Percentiles rank a stretch among this genome's conserved stretches.
phyloP scores from a whole-genome alignment of 1,140 invertebrate genomes.

The Latrodectus geometricus region DNA sequence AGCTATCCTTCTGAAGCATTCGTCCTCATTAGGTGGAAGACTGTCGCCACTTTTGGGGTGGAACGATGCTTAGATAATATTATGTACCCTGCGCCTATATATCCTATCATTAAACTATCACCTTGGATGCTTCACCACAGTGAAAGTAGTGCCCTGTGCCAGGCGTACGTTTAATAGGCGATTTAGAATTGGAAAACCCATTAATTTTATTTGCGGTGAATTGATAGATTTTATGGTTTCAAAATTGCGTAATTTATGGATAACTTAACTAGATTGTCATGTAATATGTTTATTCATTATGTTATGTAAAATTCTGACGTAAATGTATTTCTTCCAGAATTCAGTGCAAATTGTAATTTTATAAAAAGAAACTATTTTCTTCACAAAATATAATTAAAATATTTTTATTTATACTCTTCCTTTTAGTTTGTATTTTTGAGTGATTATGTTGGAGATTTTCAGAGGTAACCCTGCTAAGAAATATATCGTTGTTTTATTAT shows the following conservation, averaged over 20 bases:
- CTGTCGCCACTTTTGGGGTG: conserved; percentile 21
- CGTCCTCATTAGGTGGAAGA: conserved; percentile 39
- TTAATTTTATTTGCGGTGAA: conserved; percentile 31
- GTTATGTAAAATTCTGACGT: no score
- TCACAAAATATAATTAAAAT: no score
- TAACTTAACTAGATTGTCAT: no score
- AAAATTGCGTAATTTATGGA: neutral
- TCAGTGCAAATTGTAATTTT: no score
- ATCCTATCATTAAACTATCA: conserved; percentile 26
- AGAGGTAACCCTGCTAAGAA: no score
- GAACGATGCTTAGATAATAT: conserved; percentile 21
- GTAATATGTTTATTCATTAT: no score
- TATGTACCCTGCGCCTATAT: conserved; percentile 17
- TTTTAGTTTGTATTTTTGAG: no score
- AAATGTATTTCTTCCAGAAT: no score
- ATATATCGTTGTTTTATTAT: no score
- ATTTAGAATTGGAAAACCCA: conserved; percentile 20
- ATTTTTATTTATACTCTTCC: no score
- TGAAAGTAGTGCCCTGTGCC: conserved; percentile 4
- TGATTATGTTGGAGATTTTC: no score
- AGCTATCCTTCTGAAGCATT: neutral
- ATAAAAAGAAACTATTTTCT: no score
- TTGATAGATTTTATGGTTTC: neutral
- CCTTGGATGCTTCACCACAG: neutral
- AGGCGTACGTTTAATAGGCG: conserved; percentile 21